Conservation (phyloP, 64 coral and sea anemone genomes). For the Stichodactyla mertensii region DNA sequence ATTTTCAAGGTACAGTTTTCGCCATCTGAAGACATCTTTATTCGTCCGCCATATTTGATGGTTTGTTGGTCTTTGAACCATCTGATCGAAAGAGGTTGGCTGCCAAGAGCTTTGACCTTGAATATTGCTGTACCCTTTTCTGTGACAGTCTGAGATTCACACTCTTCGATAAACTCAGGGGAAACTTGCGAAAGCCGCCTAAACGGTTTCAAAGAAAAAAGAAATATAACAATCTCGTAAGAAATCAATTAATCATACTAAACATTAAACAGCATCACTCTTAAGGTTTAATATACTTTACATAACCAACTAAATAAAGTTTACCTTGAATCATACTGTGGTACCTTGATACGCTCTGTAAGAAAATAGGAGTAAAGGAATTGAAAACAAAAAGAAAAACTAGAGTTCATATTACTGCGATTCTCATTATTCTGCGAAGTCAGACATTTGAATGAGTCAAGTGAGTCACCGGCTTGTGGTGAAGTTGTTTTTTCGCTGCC, state of each 20-base stretch:
- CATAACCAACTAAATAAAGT: not conserved
- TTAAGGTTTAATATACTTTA: too few relatives aligned
- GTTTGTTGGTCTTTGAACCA: constrained; percentile 86
- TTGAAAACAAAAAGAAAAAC: not conserved
- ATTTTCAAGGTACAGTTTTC: constrained; percentile 76
- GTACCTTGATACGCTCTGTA: constrained; percentile 58
- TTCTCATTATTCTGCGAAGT: too few relatives aligned
- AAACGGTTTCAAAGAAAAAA: not conserved
- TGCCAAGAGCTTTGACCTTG: constrained; percentile 60
- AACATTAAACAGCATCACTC: too few relatives aligned
- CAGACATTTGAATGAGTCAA: too few relatives aligned
- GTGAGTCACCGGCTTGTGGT: too few relatives aligned
- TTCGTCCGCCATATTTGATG: constrained; percentile 58
- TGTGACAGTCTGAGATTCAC: constrained; percentile 33
- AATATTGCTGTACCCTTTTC: constrained; percentile 61
- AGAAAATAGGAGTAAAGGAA: constrained; percentile 4
- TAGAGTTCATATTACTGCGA: too few relatives aligned
- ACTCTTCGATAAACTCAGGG: constrained; percentile 69
- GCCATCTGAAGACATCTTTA: constrained; percentile 86
- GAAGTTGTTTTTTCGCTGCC: too few relatives aligned
- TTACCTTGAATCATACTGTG: constrained; percentile 28
- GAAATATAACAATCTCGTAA: too few relatives aligned
- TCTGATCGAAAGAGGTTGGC: constrained; percentile 79
- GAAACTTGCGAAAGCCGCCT: constrained; percentile 74
- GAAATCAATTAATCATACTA: too few relatives aligned